phyloP scores from a whole-genome alignment of 2,888 invertebrate species.

The Nebria brevicollis region DNA sequence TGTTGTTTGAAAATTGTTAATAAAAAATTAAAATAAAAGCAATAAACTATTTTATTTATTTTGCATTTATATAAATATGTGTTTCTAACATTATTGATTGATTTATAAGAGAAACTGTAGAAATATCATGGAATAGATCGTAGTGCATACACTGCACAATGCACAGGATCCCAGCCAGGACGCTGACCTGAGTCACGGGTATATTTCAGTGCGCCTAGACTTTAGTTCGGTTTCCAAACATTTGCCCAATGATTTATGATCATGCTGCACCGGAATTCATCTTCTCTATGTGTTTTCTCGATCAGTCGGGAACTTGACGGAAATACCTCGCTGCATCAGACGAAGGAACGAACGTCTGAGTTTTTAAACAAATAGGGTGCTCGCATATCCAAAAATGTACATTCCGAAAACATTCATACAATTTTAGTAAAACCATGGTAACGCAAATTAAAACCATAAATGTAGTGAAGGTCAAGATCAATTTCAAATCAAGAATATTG shows the following conservation, averaged over 20 bases:
- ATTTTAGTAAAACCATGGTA: background rate
- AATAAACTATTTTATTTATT: too few relatives aligned
- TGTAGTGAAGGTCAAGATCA: background rate
- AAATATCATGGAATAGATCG: background rate
- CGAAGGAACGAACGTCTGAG: background rate
- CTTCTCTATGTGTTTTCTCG: background rate
- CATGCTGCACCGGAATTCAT: background rate
- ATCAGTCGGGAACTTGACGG: background rate
- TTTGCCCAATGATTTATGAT: conserved; percentile 1
- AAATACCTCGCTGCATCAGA: background rate
- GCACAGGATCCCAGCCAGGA: background rate
- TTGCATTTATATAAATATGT: too few relatives aligned
- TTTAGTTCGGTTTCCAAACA: background rate
- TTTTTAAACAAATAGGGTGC: background rate
- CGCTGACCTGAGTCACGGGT: background rate
- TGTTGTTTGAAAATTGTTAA: too few relatives aligned
- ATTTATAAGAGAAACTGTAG: background rate
- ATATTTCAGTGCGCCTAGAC: background rate
- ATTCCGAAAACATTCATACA: background rate
- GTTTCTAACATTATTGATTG: too few relatives aligned
- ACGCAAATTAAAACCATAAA: background rate
- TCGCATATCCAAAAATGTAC: background rate
- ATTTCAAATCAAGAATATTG: too few relatives aligned
- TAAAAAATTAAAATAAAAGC: too few relatives aligned
- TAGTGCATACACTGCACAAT: background rate